phyloP scores from a whole-genome alignment of 1,140 invertebrate species.

The Chymomyza costata region DNA sequence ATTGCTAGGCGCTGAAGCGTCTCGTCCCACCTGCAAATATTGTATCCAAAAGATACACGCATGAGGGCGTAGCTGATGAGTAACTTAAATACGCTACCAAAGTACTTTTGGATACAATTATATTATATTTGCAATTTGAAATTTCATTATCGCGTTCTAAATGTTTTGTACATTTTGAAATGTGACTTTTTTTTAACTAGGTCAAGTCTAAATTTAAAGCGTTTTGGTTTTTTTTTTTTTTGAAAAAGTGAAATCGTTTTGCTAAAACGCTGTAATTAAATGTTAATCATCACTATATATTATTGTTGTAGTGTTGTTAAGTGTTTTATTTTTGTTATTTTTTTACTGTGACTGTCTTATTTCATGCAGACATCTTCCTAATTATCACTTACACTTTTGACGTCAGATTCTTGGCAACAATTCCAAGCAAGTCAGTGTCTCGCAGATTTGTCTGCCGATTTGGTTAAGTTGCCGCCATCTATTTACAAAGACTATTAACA shows the following conservation, averaged over 20 bases:
- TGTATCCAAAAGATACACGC: constrained; percentile 39
- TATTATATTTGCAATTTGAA: constrained; percentile 43
- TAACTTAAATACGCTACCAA: constrained; percentile 11
- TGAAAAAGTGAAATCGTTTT: constrained; percentile 65
- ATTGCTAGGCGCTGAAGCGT: background rate
- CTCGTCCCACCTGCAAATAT: background rate
- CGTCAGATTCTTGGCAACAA: constrained; percentile 35
- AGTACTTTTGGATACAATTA: constrained; percentile 2
- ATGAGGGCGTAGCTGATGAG: constrained; percentile 52
- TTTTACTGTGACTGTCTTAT: background rate
- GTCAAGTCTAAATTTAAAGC: constrained; percentile 45
- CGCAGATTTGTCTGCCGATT: no score
- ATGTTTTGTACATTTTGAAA: constrained; percentile 12
- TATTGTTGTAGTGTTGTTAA: constrained; percentile 4
- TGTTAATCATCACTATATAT: constrained; percentile 50
- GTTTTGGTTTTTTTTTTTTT: constrained; percentile 11
- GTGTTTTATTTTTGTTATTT: background rate
- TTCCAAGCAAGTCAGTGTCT: no score
- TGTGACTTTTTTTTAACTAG: constrained; percentile 37
- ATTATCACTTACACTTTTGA: constrained; percentile 61
- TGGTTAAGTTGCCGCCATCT: no score
- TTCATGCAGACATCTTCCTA: constrained; percentile 19
- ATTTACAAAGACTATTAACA: no score
- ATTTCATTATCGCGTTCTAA: constrained; percentile 31
- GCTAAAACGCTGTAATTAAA: constrained; percentile 54